A percentile compares a stretch with the other conserved stretches of the same genome.
These are phyloP conservation scores for Gastrophryne carolinensis DNA, from an alignment of 2,797 vertebrate genomes.

Conservation along the genomic window DNA sequence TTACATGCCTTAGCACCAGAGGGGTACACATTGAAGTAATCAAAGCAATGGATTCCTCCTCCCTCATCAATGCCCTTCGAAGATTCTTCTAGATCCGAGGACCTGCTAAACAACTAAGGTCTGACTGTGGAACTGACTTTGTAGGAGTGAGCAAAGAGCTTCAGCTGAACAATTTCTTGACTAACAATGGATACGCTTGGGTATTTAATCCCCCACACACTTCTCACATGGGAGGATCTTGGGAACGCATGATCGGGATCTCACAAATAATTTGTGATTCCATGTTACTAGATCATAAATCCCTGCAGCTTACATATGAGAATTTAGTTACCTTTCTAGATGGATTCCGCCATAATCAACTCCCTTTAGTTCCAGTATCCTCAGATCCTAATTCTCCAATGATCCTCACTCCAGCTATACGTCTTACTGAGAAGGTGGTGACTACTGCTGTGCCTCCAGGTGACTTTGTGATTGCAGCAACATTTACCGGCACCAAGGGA, in stretches of 20 bases:
- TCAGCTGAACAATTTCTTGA: no score
- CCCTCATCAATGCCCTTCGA: background rate
- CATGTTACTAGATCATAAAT: background rate
- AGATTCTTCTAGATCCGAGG: background rate
- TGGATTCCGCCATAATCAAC: no score
- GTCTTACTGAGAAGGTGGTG: constrained; percentile 19
- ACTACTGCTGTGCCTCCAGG: background rate
- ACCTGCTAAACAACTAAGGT: background rate
- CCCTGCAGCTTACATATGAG: no score
- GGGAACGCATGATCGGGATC: background rate
- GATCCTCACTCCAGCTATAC: background rate
- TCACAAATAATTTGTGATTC: background rate
- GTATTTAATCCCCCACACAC: constrained; percentile 24
- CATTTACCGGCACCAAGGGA: no score
- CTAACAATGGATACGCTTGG: constrained; percentile 1
- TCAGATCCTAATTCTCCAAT: background rate
- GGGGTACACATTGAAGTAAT: background rate
- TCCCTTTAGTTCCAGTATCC: background rate
- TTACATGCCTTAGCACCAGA: background rate
- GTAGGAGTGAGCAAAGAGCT: background rate
- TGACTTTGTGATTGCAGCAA: no score
- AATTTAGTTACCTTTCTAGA: no score
- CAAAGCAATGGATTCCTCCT: background rate
- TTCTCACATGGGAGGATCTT: constrained; percentile 17
- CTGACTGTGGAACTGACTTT: background rate